Base-by-base conservation (phyloP, 1,140 invertebrate genomes). In the Amphibalanus amphitrite region DNA sequence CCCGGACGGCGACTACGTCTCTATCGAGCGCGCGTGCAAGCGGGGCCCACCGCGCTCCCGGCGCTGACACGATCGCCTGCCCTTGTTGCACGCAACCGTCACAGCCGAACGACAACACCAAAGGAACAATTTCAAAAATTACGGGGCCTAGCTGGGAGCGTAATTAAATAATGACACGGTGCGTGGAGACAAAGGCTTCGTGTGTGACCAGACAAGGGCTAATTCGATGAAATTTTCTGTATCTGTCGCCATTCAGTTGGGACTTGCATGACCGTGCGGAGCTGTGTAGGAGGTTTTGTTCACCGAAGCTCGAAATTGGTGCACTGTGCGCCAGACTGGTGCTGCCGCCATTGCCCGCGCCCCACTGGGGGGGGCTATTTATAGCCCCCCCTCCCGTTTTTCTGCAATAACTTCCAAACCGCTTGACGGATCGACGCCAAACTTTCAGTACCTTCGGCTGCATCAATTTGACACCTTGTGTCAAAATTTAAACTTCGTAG, bases 111-210 rank as follows among this genome's bases (percentile, higher is more conserved):
- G 20, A 20, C 47, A 20, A 13, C 33, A 59, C 47, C 47, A 59
- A 59, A 59, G 20, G 47, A 59, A 59, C 47, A 59, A 59, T 59
- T 59, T 59, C 47, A 59, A 59, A 59, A 59, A 59, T 59, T 59
- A 20, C 47, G 3, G 47, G 47, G 47, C n/a, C 47, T 59, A 59
- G 6, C 13, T 20, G 47, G 1, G 17, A 13, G 6, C 47, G 17
- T 59, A 59, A 59, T 59, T 59, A 20, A 59, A 59, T 59, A 59
- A 59, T 59, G 47, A 59, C 17, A 23, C 13, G 47, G 10, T 59
- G 10, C 13, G 20, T 3, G 47, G 20, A 59, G 47, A 59, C 47
- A 59, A 59, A 59, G 47, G 47, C 1, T 59, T 6, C 20, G 47
- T 59, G 47, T 59, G 47, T 23, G 47, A 59, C 47, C 47, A 59